Base-by-base conservation (phyloP, 2,113 vertebrate species). In the Oenanthe melanoleuca region DNA sequence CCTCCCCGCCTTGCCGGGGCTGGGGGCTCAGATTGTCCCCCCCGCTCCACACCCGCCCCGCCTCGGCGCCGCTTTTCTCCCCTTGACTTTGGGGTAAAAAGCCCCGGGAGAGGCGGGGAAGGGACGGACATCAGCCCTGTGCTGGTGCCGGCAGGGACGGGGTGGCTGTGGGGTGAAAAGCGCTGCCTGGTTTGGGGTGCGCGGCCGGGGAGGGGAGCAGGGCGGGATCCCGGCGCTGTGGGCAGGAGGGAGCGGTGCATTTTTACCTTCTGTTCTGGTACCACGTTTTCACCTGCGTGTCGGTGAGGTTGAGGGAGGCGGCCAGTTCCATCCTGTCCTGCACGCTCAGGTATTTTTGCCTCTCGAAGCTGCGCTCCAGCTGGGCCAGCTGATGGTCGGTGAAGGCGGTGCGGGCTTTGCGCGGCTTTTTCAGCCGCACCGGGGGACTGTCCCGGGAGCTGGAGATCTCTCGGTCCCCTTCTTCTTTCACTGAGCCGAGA, bases 211-310 rank as follows among this genome's bases (percentile, higher is more conserved):
- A 64, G 67, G 33, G 83, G 69, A 50, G 44, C 71, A 12, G 95
- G 65, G 65, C 14, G 67, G 52, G 85, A 67, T 47, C 24, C 73
- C 67, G 64, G 59, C n/a, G 57, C 26, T 10, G 61, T 3, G 67
- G 56, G 89, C 78, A 34, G 93, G 78, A 89, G 78, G 87, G 61
- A 79, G 28, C 21, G 65, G 92, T 12, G 70, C 14, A 11, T 34
- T 60, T 96, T 97, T 97, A 99, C 99, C 99, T 99, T 95, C 99
- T 98, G 98, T 99, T 99, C 98, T 99, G 99, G 98, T 99, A 99
- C 99, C 99, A 99, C 96, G 99, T 99, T 98, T 99, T 99, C 97
- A 99, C 99, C 97, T 99, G 99, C 37, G 99, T 99, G 99, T 99
- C 99, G 47, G 99, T 99, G 95, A 99, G 99, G 98, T 99, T 99